A percentile compares a stretch with the other conserved stretches of the same genome.
phyloP scores from a whole-genome alignment of 2,888 invertebrate genomes.

The Nipponacmea schrenckii region DNA sequence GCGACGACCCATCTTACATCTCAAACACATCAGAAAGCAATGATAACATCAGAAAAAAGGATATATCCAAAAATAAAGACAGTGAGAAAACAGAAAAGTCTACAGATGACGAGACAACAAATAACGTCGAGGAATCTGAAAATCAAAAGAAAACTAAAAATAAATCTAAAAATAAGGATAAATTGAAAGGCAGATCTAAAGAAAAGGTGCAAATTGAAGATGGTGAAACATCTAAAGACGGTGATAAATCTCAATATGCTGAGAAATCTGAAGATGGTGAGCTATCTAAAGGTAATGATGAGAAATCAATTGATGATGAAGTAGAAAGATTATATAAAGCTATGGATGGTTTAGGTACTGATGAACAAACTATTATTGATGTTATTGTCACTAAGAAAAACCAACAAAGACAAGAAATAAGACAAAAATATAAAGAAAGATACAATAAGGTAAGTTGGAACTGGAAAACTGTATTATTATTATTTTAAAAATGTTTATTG shows the following conservation, averaged over 20 bases:
- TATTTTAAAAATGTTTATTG: no score
- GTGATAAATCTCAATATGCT: slow-evolving; percentile 19
- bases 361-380: slow-evolving; percentile 53
- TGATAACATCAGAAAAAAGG: no score
- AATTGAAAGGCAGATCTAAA: not conserved
- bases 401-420: slow-evolving; percentile 57
- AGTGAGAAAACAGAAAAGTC: no score
- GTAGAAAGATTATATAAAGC: slow-evolving; percentile 50
- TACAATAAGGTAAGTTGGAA: slow-evolving; percentile 28
- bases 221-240: no score
- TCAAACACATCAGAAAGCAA: no score
- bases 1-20: no score
- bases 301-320: slow-evolving; percentile 38
- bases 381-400: slow-evolving; percentile 51
- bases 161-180: no score
- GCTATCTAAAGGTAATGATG: slow-evolving; percentile 12
- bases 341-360: slow-evolving; percentile 51
- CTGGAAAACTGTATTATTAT: no score
- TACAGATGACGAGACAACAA: no score
- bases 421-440: slow-evolving; percentile 48
- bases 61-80: no score
- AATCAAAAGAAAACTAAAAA: no score
- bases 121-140: no score
- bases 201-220: not conserved
- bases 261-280: slow-evolving; percentile 31